phyloP scores from a whole-genome alignment of 2,113 vertebrate genomes.

The Cettia cetti region DNA sequence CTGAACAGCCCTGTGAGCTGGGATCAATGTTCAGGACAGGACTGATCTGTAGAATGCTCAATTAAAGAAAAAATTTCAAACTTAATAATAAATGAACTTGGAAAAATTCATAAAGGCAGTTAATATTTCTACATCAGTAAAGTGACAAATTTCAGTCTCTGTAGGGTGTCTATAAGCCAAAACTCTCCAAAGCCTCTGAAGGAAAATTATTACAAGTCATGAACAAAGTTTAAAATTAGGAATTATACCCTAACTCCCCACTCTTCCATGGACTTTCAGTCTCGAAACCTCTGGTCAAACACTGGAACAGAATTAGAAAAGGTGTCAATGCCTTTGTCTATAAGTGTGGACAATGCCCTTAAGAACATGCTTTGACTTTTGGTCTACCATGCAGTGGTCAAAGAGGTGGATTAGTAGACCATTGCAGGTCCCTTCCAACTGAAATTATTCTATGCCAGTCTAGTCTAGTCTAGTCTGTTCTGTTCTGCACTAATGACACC shows the following conservation, averaged over 20 bases:
- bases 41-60: background rate
- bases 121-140: background rate
- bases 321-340: fast-evolving
- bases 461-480: background rate
- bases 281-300: background rate
- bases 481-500: background rate
- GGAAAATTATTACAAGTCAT: background rate
- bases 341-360: background rate
- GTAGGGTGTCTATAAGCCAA: background rate
- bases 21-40: background rate
- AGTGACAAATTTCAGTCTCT: background rate
- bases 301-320: background rate
- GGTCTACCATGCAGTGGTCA: background rate
- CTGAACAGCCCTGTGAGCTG: background rate
- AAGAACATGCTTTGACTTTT: background rate
- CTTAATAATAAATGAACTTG: background rate
- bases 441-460: background rate
- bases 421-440: fast-evolving
- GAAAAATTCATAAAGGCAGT: background rate
- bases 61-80: background rate
- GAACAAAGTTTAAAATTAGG: background rate
- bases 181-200: background rate
- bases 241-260: background rate
- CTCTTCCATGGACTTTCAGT: background rate
- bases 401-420: fast-evolving